Percentiles rank a stretch among this genome's conserved stretches.
Conservation (phyloP, 2,888 invertebrate genomes). For the Aphidoletes aphidimyza region DNA sequence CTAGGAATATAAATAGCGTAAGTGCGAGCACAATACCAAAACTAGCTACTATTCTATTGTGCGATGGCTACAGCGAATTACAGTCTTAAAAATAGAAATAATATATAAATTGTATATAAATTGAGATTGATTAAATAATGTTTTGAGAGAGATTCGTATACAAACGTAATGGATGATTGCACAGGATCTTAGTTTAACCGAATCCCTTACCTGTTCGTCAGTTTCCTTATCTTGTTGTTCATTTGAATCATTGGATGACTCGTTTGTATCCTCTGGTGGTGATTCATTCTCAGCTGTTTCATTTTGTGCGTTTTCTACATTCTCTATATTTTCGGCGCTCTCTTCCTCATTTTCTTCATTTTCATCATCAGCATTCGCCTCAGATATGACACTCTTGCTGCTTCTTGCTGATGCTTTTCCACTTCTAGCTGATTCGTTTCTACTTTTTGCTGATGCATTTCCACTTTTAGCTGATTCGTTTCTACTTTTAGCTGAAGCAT, state of each 20-base stretch:
- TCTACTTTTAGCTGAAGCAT: too few species aligned
- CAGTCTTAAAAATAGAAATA: neutral
- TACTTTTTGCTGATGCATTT: too few species aligned
- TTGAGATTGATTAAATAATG: too few species aligned
- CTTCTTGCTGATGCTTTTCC: neutral
- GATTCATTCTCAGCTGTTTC: constrained; percentile 57
- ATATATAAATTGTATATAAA: neutral
- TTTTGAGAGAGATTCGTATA: neutral
- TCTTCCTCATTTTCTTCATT: constrained; percentile 58
- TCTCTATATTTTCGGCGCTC: constrained; percentile 55
- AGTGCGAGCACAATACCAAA: neutral
- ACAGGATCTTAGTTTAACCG: neutral
- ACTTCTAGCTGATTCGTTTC: too few species aligned
- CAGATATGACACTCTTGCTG: constrained; percentile 1
- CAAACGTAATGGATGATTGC: neutral
- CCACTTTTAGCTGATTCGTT: too few species aligned
- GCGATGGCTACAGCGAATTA: neutral
- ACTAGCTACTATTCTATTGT: neutral
- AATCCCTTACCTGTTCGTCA: constrained; percentile 57
- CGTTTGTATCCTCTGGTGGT: neutral
- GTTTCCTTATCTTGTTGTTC: constrained; percentile 58
- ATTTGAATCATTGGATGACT: constrained; percentile 56
- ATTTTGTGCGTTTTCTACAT: constrained; percentile 56
- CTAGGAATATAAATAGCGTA: neutral
- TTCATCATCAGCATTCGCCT: constrained; percentile 57